phyloP scores from a whole-genome alignment of 2,888 invertebrate species.

The Stictocephala bisonia region DNA sequence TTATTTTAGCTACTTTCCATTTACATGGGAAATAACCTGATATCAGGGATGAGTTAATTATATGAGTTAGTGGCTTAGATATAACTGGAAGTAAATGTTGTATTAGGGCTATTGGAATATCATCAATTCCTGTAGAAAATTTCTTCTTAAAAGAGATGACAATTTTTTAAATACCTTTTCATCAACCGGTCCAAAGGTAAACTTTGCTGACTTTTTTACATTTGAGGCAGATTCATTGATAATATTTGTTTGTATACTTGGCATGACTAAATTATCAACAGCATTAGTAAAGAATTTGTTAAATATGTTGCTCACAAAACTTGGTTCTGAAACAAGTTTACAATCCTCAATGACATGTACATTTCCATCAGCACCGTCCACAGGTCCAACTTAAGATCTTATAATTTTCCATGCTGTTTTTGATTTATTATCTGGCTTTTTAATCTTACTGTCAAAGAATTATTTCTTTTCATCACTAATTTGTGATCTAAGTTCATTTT shows the following conservation, averaged over 20 bases:
- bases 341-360: background rate
- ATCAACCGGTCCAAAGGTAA: background rate
- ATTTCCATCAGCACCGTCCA: background rate
- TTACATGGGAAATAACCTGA: background rate
- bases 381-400: background rate
- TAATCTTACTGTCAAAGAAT: background rate
- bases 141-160: background rate
- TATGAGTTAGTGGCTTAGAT: background rate
- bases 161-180: background rate
- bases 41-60: background rate
- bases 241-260: background rate
- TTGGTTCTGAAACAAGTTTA: background rate
- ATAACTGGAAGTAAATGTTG: background rate
- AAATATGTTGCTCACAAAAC: background rate
- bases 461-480: background rate
- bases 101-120: background rate
- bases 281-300: background rate
- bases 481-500: background rate
- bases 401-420: background rate
- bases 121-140: background rate
- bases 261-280: background rate
- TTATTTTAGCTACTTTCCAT: background rate
- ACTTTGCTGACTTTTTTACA: background rate
- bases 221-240: background rate
- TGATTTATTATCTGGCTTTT: background rate